Conservation (phyloP, 2,888 invertebrate species). For the Noctua janthe region DNA sequence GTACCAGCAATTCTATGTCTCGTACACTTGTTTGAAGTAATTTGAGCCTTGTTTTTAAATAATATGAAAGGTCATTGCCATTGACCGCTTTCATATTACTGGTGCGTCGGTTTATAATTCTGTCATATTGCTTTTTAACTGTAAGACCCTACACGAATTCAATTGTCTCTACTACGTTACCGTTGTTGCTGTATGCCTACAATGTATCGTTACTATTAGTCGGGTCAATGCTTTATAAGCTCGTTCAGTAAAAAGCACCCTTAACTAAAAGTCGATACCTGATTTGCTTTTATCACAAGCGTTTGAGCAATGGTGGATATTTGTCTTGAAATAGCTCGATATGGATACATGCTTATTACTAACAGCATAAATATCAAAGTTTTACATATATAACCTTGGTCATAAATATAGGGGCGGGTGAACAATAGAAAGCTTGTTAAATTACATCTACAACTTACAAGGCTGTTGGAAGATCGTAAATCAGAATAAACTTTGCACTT, state of each 20-base stretch:
- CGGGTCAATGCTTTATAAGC: neutral
- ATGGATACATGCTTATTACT: slow-evolving; percentile 64
- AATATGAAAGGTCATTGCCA: neutral
- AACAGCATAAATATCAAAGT: slow-evolving; percentile 61
- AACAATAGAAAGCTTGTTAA: slow-evolving; percentile 62
- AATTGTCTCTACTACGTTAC: neutral
- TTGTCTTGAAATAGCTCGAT: slow-evolving; percentile 64
- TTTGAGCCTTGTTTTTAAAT: too few relatives aligned
- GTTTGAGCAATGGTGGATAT: slow-evolving; percentile 70
- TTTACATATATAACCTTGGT: slow-evolving; percentile 48
- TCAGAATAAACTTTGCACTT: slow-evolving; percentile 61
- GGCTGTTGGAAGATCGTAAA: slow-evolving; percentile 55
- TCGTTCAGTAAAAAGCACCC: slow-evolving; percentile 44
- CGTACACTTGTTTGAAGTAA: neutral
- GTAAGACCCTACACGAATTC: too few relatives aligned
- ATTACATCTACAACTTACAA: slow-evolving; percentile 54
- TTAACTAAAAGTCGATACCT: slow-evolving; percentile 54
- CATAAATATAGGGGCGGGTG: slow-evolving; percentile 59
- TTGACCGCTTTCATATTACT: too few relatives aligned
- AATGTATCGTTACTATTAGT: neutral
- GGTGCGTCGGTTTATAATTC: neutral
- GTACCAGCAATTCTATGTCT: neutral
- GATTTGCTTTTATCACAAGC: slow-evolving; percentile 67
- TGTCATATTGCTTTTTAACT: neutral
- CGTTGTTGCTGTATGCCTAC: neutral